A percentile compares a stretch with the other conserved stretches of the same genome.
Evolutionary conservation across 1,140 invertebrate species (phyloP).

Genomic region (Drosophila truncata): DNA sequence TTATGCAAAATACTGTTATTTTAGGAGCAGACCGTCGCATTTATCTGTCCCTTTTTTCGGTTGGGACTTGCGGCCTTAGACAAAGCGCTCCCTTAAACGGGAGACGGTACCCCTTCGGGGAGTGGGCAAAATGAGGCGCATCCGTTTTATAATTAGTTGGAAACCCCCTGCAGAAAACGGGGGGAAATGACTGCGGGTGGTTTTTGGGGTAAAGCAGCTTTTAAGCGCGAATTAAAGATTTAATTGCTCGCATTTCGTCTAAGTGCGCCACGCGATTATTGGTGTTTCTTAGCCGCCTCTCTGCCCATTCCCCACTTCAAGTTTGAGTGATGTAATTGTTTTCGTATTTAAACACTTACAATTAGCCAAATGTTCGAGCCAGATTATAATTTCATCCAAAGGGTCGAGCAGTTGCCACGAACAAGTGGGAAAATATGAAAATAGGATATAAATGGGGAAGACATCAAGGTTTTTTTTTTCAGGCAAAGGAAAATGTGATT

Average conservation of each 20-base stretch:
- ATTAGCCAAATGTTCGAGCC: constrained; percentile 24
- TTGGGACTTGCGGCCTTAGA: constrained; percentile 52
- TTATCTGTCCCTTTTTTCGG: constrained; percentile 75
- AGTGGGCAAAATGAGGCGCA: constrained; percentile 46
- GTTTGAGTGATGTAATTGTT: constrained; percentile 76
- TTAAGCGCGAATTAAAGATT: constrained; percentile 79
- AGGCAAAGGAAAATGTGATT: not conserved
- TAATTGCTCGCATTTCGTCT: constrained; percentile 74
- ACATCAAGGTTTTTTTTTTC: not conserved
- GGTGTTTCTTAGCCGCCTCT: constrained; percentile 19
- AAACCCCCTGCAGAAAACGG: constrained; percentile 31
- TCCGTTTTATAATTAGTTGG: constrained; percentile 81
- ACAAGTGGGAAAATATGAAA: constrained; percentile 1
- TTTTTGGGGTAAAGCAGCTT: constrained; percentile 51
- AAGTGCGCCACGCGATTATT: constrained; percentile 68
- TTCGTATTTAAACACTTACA: constrained; percentile 55
- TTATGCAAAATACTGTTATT: constrained; percentile 84
- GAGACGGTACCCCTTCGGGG: constrained; percentile 1
- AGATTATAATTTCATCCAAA: constrained; percentile 15
- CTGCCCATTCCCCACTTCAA: constrained; percentile 21
- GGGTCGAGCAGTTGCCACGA: constrained; percentile 5
- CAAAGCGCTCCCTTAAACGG: constrained; percentile 46
- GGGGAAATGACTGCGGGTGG: constrained; percentile 15
- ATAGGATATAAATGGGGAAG: not conserved
- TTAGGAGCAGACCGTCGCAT: constrained; percentile 73